Evolutionary conservation across 1,140 invertebrate species (phyloP), one percentile per base, ranked within the genome.

Genomic region (Papilio polyxenes): DNA sequence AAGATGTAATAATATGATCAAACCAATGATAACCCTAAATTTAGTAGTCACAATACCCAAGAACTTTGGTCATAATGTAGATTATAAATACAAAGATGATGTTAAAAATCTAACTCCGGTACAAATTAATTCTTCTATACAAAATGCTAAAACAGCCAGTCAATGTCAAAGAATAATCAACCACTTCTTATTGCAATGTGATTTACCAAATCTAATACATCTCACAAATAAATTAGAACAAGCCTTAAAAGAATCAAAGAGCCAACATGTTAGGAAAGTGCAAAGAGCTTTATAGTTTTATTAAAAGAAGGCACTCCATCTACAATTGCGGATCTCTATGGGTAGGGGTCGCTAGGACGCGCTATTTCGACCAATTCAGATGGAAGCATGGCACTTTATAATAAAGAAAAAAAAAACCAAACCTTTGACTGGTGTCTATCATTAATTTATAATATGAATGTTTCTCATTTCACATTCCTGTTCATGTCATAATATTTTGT

Each of bases 191-290:
- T 80, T 95, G 7, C 92, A 94, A 49, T 92, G 91, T 87, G 93
- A 95, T 81, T 84, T 95, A 75, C 92, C 93, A 23, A 95, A 95
- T 85, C 87, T 95, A 81, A 74, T 94, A 23, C 88, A 94, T 87
- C 79, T 95, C 75, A 93, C 93, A 20, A 91, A 93, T 84, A 91
- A 85, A 79, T 87, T 95, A 65, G 94, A 94, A 23, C 89, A 90
- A 85, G 94, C 94, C 23, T 83, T 94, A 37, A 92, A 93, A 79
- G 94, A 95, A 91, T 94, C 93, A 9, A 94, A 94, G 83, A 93
- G 92, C 80, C 92, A 94, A 82, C 94, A 95, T 91, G 90, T 95
- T 9, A 88, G 92, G 3, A 93, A 94, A 90, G 91, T 94, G 48
- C 92, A 95, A 83, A 92, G 92, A 83, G 91, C 92, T n/a, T 88